A percentile compares a stretch with the other conserved stretches of the same genome.
Conservation (phyloP, 2,797 vertebrate genomes). For the Platalea minor region DNA sequence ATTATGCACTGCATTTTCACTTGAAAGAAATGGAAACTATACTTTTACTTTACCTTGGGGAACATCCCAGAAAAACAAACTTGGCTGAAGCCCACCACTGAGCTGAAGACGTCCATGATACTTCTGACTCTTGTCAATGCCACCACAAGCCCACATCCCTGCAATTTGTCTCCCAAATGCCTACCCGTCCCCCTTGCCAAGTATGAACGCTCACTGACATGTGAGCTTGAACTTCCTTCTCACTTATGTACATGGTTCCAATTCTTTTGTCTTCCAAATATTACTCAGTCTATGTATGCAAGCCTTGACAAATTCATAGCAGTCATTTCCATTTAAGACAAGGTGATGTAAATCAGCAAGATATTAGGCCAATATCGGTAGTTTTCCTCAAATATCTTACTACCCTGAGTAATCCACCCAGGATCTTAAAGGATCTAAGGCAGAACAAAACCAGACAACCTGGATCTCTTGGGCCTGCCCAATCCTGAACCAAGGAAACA, state of each 20-base stretch:
- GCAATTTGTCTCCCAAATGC: background rate
- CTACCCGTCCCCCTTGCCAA: rapidly evolving
- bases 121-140: background rate
- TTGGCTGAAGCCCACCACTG: background rate
- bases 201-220: background rate
- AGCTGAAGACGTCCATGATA: background rate
- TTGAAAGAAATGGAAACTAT: background rate
- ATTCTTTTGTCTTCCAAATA: background rate
- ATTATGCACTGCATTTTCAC: background rate
- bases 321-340: background rate
- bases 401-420: background rate
- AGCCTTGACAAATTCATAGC: background rate
- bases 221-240: background rate
- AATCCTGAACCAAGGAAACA: background rate
- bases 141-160: background rate
- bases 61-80: background rate
- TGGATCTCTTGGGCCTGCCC: background rate
- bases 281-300: background rate
- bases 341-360: background rate
- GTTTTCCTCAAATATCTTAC: background rate
- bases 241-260: background rate
- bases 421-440: background rate
- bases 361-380: background rate
- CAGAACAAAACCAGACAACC: background rate
- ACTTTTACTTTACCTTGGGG: background rate